Evolutionary conservation across 2,888 invertebrate species (phyloP).

Genomic region (Matsumyia berberina): DNA sequence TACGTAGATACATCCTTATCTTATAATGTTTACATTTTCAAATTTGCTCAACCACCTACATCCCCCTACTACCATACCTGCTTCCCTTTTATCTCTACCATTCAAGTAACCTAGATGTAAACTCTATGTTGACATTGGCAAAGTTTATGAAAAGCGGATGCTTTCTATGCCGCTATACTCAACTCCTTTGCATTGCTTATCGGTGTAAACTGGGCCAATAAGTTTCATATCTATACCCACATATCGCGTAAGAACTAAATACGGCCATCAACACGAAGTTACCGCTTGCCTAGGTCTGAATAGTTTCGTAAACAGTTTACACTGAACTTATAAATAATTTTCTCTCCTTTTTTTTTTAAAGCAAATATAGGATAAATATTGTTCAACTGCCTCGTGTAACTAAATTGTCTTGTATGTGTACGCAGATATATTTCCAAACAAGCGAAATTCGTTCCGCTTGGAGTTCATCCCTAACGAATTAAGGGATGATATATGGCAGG

Average conservation of each 20-base stretch:
- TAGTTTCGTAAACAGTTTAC: constrained; percentile 50
- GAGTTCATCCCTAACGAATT: constrained; percentile 60
- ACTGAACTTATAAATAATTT: constrained; percentile 23
- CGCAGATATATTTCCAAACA: neutral
- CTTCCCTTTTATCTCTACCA: constrained; percentile 17
- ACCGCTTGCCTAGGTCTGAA: constrained; percentile 16
- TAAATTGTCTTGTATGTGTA: constrained; percentile 15
- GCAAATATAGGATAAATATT: too few species aligned
- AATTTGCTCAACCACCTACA: neutral
- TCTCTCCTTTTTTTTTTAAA: constrained; percentile 19
- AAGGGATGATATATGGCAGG: constrained; percentile 69
- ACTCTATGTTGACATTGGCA: constrained; percentile 60
- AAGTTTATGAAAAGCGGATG: constrained; percentile 51
- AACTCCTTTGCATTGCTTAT: constrained; percentile 27
- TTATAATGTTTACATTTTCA: too few species aligned
- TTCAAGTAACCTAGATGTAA: constrained; percentile 53
- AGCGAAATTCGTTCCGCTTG: constrained; percentile 40
- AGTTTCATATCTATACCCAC: constrained; percentile 30
- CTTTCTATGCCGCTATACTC: constrained; percentile 4
- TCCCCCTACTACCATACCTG: neutral
- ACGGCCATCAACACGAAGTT: constrained; percentile 18
- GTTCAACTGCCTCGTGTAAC: neutral
- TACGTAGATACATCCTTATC: too few species aligned
- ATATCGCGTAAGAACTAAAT: constrained; percentile 27
- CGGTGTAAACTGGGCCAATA: constrained; percentile 61